These are phyloP conservation scores for Australoheros facetus DNA, from an alignment of 2,797 vertebrate species.

Conservation along the genomic window DNA sequence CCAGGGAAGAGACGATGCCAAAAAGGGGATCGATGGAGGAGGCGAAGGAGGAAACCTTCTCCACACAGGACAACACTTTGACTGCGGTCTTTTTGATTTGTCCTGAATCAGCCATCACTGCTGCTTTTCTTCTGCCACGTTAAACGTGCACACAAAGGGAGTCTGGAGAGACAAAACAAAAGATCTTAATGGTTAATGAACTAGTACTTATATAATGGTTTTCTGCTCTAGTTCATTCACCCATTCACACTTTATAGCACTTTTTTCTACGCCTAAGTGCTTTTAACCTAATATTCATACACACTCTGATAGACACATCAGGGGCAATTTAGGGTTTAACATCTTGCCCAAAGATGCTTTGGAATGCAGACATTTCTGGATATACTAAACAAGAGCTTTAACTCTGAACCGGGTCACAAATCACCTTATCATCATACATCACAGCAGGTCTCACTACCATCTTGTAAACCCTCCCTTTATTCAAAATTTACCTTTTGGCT, in stretches of 20 bases:
- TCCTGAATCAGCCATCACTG: conserved; percentile 75
- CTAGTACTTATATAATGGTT: background rate
- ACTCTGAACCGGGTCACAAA: background rate
- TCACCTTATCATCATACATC: background rate
- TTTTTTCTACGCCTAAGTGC: background rate
- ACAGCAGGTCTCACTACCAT: no score
- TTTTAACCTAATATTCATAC: background rate
- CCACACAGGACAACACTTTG: conserved; percentile 75
- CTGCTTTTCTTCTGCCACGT: conserved; percentile 16
- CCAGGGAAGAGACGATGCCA: conserved; percentile 80
- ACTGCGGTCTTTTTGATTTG: conserved; percentile 73
- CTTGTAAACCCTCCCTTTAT: no score
- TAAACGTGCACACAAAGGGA: conserved; percentile 11
- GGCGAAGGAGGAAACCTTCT: conserved; percentile 81
- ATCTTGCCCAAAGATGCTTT: background rate
- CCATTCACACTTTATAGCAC: no score
- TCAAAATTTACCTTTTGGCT: no score
- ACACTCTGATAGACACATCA: background rate
- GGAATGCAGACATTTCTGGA: background rate
- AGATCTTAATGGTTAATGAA: background rate
- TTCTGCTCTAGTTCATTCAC: background rate
- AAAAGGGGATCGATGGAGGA: conserved; percentile 83
- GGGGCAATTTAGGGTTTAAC: background rate
- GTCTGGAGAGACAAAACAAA: conserved; percentile 16
- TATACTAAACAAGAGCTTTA: background rate